Percentiles rank a stretch among this genome's conserved stretches.
Evolutionary conservation across 2,797 vertebrate genomes (phyloP).

Genomic region (Macropus fuliginosus): DNA sequence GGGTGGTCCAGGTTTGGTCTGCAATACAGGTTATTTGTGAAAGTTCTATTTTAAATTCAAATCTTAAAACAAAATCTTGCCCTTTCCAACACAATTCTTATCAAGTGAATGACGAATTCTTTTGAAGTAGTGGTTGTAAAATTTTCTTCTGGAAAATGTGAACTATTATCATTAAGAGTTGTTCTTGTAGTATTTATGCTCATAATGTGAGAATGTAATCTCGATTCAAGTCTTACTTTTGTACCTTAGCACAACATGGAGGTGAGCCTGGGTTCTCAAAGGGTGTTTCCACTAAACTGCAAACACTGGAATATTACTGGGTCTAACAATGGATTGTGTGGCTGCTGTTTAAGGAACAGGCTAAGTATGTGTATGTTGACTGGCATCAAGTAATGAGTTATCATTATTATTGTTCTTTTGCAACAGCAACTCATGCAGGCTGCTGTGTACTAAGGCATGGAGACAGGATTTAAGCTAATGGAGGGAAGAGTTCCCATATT

Average conservation of each 20-base stretch:
- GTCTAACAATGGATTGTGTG: neutral
- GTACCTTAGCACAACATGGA: neutral
- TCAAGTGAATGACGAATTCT: constrained; percentile 7
- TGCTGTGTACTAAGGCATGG: neutral
- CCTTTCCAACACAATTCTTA: constrained; percentile 46
- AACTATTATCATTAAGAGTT: constrained; percentile 35
- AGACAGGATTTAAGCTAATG: neutral
- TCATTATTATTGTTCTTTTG: neutral
- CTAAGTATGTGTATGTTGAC: neutral
- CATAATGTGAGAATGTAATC: neutral
- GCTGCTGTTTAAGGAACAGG: neutral
- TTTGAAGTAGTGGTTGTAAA: constrained; percentile 28
- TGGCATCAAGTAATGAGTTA: neutral
- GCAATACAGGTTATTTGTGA: constrained; percentile 72
- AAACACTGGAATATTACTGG: neutral
- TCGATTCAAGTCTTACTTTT: neutral
- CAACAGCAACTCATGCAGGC: neutral
- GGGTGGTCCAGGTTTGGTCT: constrained; percentile 87
- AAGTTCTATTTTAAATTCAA: constrained; percentile 50
- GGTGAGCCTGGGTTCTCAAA: neutral
- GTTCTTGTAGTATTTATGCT: neutral
- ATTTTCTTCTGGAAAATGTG: constrained; percentile 32
- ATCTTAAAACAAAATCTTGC: constrained; percentile 56
- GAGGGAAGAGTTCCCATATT: neutral
- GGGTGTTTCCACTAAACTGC: neutral